Conservation (phyloP, 2,888 invertebrate genomes). For the Cistogaster globosa region DNA sequence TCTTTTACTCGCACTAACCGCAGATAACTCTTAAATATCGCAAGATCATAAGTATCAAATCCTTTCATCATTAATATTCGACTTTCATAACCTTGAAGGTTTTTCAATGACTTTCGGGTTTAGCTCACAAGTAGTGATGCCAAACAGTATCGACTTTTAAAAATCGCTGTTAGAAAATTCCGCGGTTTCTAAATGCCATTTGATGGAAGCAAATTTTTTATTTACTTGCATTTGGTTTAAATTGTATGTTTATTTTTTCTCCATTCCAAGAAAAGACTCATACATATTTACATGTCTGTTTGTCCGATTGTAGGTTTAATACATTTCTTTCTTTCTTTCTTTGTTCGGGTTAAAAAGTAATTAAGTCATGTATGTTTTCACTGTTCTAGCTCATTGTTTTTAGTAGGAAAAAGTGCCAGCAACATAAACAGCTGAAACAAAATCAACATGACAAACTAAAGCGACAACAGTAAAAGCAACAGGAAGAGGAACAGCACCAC, state of each 20-base stretch:
- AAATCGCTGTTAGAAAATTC: too few relatives aligned
- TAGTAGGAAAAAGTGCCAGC: conserved; percentile 18
- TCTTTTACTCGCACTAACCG: too few relatives aligned
- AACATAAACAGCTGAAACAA: conserved; percentile 11
- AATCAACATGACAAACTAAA: not conserved
- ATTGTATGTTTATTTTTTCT: conserved; percentile 37
- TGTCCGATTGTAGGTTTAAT: not conserved
- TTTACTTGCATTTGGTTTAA: conserved; percentile 56
- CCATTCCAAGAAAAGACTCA: not conserved
- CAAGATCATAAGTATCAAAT: too few relatives aligned
- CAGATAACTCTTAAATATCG: too few relatives aligned
- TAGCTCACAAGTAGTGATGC: too few relatives aligned
- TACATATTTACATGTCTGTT: not conserved
- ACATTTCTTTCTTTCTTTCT: conserved; percentile 13
- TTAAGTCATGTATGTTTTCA: conserved; percentile 66
- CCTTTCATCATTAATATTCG: too few relatives aligned
- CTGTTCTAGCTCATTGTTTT: conserved; percentile 53
- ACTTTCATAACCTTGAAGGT: too few relatives aligned
- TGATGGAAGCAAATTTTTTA: conserved; percentile 1
- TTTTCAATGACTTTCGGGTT: too few relatives aligned
- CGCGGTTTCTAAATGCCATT: too few relatives aligned
- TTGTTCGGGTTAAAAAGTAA: conserved; percentile 69
- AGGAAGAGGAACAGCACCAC: too few relatives aligned
- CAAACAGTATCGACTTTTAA: too few relatives aligned
- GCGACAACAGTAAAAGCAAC: not conserved